These are phyloP conservation scores for Andrena hattorfiana DNA, from an alignment of 2,888 invertebrate genomes.

Conservation along the genomic window DNA sequence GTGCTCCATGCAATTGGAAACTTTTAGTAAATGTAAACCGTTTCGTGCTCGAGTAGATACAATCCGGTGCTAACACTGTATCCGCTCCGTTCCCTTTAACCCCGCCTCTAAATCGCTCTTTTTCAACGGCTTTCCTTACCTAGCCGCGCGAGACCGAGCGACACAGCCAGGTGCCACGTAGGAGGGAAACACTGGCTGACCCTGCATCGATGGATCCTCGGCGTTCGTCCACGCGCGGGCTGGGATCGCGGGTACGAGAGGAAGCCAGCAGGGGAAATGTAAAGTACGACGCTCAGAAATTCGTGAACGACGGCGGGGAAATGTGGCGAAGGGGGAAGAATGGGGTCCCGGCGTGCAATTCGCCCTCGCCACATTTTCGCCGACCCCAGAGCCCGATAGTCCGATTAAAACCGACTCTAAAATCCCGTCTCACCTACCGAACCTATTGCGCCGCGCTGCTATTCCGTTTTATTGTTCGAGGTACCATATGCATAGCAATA, in stretches of 20 bases:
- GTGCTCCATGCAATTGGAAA: slow-evolving; percentile 76
- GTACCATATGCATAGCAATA: slow-evolving; percentile 82
- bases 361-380: slow-evolving; percentile 61
- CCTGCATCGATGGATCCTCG: slow-evolving; percentile 13
- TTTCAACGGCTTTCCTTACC: slow-evolving; percentile 38
- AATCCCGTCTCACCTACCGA: slow-evolving; percentile 72
- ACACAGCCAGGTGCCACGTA: slow-evolving; percentile 39
- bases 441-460: slow-evolving; percentile 71
- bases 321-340: slow-evolving; percentile 11
- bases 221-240: slow-evolving; percentile 17
- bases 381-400: slow-evolving; percentile 68
- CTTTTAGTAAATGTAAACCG: slow-evolving; percentile 81
- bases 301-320: slow-evolving; percentile 33
- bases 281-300: slow-evolving; percentile 57
- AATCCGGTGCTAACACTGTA: slow-evolving; percentile 75
- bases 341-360: slow-evolving; percentile 50
- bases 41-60: slow-evolving; percentile 78
- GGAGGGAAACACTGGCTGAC: neutral
- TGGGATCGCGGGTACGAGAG: slow-evolving; percentile 10
- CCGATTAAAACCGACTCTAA: slow-evolving; percentile 81
- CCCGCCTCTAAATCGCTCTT: slow-evolving; percentile 58
- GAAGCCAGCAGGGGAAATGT: slow-evolving; percentile 31
- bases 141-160: slow-evolving; percentile 36
- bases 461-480: slow-evolving; percentile 82
- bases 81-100: slow-evolving; percentile 64